phyloP scores from a whole-genome alignment of 2,888 invertebrate species.

The Tetropium fuscum region DNA sequence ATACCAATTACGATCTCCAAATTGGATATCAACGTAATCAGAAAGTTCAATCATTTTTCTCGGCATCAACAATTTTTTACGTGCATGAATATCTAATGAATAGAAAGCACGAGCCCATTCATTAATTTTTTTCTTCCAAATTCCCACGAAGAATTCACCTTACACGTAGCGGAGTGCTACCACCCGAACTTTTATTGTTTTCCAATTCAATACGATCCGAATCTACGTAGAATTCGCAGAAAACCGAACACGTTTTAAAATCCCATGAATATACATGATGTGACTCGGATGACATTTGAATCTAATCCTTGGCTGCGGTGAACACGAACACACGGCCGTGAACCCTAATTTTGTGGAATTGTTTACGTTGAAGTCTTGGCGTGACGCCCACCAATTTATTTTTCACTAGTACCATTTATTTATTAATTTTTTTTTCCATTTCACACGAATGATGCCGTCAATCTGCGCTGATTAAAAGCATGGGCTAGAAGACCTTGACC shows the following conservation, averaged over 20 bases:
- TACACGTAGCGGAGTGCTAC: background rate
- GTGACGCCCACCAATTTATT: background rate
- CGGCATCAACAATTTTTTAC: too few relatives aligned
- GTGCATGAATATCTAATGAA: background rate
- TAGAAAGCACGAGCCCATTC: background rate
- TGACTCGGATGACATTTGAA: background rate
- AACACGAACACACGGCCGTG: conserved; percentile 17
- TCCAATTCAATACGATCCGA: background rate
- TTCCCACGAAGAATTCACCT: background rate
- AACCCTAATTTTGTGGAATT: conserved; percentile 18
- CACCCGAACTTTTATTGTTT: background rate
- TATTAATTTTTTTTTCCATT: conserved; percentile 2
- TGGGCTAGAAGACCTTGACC: conserved; percentile 9
- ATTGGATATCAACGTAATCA: too few relatives aligned
- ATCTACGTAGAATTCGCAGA: conserved; percentile 8
- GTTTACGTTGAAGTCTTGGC: conserved; percentile 5
- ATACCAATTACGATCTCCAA: too few relatives aligned
- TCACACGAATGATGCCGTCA: too few relatives aligned
- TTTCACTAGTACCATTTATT: background rate
- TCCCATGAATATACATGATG: conserved; percentile 6
- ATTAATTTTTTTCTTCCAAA: background rate
- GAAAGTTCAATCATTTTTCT: too few relatives aligned
- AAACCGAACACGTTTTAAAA: conserved; percentile 3
- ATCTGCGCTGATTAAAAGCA: background rate
- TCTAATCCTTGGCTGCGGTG: conserved; percentile 1